These are phyloP conservation scores for Drosophila nr. medialis DNA, from an alignment of 2,888 invertebrate species.

Conservation along the genomic window DNA sequence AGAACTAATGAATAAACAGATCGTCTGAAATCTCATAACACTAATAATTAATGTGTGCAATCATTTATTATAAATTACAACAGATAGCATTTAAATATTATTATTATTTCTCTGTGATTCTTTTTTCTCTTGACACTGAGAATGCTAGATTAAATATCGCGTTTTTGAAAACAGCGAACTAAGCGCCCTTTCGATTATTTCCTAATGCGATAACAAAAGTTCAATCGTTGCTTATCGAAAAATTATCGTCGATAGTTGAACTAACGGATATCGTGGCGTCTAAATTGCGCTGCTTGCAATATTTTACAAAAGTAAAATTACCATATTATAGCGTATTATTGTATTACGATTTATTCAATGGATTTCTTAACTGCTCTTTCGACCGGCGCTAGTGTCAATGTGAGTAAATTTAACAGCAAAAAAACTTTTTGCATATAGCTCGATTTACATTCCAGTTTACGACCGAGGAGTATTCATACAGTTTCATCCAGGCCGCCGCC, in stretches of 20 bases:
- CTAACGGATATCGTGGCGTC: conserved; percentile 23
- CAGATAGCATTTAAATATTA: not conserved
- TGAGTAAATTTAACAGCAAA: conserved; percentile 14
- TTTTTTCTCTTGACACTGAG: not conserved
- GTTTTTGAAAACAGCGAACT: not conserved
- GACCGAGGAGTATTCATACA: conserved; percentile 23
- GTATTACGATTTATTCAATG: conserved; percentile 24
- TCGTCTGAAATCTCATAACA: conserved; percentile 48
- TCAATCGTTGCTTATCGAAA: conserved; percentile 5
- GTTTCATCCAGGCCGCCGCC: conserved; percentile 32
- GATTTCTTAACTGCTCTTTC: conserved; percentile 52
- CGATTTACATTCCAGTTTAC: conserved; percentile 26
- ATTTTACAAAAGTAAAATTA: not conserved
- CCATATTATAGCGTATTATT: not conserved
- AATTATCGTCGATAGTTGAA: conserved; percentile 4
- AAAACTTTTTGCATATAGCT: not conserved
- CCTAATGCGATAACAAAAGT: not conserved
- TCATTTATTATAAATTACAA: not conserved
- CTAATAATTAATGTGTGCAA: not conserved
- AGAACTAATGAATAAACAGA: conserved; percentile 33
- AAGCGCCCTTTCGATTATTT: conserved; percentile 9
- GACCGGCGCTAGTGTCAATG: conserved; percentile 46
- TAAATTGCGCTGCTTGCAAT: not conserved
- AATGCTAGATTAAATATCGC: not conserved
- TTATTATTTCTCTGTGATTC: not conserved